A percentile compares a stretch with the other conserved stretches of the same genome.
Conservation (phyloP, 2,888 invertebrate species). For the Brachypalpus laphriformis region DNA sequence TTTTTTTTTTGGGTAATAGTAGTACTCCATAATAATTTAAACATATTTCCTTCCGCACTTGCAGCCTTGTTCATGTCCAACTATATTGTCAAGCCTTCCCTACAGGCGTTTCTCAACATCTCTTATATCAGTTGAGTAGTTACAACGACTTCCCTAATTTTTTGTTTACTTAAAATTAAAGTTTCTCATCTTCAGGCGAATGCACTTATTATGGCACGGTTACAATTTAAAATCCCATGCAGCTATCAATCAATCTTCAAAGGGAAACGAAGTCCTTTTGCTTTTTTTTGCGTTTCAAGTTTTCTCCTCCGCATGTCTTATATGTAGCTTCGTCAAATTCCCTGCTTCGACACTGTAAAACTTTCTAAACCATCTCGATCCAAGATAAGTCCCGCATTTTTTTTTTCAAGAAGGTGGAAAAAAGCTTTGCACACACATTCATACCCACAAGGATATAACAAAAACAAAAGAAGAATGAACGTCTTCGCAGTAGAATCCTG, state of each 20-base stretch:
- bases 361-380: conserved; percentile 69
- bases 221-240: conserved; percentile 57
- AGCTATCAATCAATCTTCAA: conserved; percentile 73
- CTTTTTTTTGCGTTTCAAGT: neutral
- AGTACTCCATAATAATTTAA: too few species aligned
- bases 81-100: too few species aligned
- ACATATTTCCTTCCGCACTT: too few species aligned
- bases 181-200: conserved; percentile 2
- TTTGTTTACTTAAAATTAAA: neutral
- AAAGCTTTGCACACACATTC: conserved; percentile 52
- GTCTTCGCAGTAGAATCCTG: conserved; percentile 60
- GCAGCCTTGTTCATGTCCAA: too few species aligned
- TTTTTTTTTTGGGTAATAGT: too few species aligned
- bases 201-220: conserved; percentile 34
- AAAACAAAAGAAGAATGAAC: conserved; percentile 29
- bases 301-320: conserved; percentile 4
- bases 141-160: too few species aligned
- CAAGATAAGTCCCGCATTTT: conserved; percentile 65
- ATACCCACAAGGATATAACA: conserved; percentile 29
- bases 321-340: conserved; percentile 51
- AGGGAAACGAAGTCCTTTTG: conserved; percentile 35
- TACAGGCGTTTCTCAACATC: too few species aligned
- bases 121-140: too few species aligned
- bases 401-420: conserved; percentile 36
- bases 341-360: conserved; percentile 64